phyloP scores from a whole-genome alignment of 2,113 vertebrate genomes.

The Sebastes fasciatus region DNA sequence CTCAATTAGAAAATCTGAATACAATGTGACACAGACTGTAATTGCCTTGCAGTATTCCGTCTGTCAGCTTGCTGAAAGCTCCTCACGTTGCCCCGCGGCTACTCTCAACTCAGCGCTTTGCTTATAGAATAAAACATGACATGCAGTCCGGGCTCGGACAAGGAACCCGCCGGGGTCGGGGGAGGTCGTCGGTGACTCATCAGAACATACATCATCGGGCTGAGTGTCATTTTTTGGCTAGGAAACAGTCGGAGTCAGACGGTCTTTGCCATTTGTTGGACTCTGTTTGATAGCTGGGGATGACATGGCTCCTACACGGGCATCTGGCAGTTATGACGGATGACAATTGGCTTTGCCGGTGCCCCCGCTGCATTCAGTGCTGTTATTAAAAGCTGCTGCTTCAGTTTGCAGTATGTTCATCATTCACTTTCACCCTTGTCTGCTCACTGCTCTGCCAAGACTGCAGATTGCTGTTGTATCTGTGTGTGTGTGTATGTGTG shows the following conservation, averaged over 20 bases:
- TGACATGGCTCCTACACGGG: not conserved
- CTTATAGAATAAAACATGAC: conserved; percentile 53
- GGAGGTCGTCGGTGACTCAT: conserved; percentile 45
- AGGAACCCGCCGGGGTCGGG: not conserved
- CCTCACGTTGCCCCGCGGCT: conserved; percentile 29
- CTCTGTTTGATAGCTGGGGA: conserved; percentile 20
- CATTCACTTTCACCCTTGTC: not conserved
- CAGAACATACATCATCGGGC: conserved; percentile 40
- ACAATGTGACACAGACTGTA: not conserved
- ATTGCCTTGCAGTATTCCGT: conserved; percentile 38
- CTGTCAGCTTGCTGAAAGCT: conserved; percentile 43
- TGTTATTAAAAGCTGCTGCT: conserved; percentile 20
- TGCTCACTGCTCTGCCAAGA: not conserved
- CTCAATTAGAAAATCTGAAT: conserved; percentile 11
- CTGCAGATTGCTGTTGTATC: not conserved
- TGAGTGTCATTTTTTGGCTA: conserved; percentile 15
- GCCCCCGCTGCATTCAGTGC: not conserved
- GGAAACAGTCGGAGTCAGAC: not conserved
- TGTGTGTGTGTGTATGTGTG: not conserved
- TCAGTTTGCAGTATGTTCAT: not conserved
- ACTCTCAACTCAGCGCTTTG: conserved; percentile 39
- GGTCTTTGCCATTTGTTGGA: conserved; percentile 30
- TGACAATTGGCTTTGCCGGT: conserved; percentile 6
- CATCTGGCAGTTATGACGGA: conserved; percentile 45
- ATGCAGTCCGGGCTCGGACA: conserved; percentile 13